Conservation (phyloP, 2,113 vertebrate species). For the Paedocypris sp. region DNA sequence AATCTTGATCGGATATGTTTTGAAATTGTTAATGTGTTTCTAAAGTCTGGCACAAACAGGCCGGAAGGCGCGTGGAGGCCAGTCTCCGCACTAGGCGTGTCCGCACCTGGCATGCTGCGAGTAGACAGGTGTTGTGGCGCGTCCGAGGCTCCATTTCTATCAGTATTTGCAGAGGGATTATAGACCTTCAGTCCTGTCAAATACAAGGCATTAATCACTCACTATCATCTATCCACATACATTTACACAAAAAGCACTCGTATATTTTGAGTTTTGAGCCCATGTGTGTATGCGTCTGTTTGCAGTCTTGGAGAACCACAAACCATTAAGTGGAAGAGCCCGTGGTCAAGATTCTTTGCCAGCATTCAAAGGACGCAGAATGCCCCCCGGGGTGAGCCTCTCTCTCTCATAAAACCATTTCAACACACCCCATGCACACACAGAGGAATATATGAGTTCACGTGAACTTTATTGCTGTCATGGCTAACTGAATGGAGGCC, state of each 20-base stretch:
- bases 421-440: slow-evolving; percentile 9
- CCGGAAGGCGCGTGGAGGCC: slow-evolving; percentile 7
- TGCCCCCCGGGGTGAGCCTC: slow-evolving; percentile 69
- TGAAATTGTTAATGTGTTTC: slow-evolving; percentile 27
- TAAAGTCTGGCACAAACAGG: slow-evolving; percentile 31
- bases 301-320: slow-evolving; percentile 69
- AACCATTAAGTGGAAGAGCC: slow-evolving; percentile 71
- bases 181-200: slow-evolving; percentile 48
- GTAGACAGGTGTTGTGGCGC: slow-evolving; percentile 56
- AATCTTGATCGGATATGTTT: slow-evolving; percentile 18
- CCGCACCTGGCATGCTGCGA: slow-evolving; percentile 57
- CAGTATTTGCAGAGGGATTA: slow-evolving; percentile 64
- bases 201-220: slow-evolving; percentile 48
- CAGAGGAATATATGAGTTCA: slow-evolving; percentile 16
- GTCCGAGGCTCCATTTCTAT: slow-evolving; percentile 49
- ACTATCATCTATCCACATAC: slow-evolving; percentile 10
- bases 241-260: not conserved
- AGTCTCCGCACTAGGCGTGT: slow-evolving; percentile 21
- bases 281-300: slow-evolving; percentile 64
- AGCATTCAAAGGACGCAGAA: slow-evolving; percentile 64
- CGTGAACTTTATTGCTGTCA: slow-evolving; percentile 52
- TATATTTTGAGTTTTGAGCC: not conserved
- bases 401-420: not conserved
- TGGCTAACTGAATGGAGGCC: slow-evolving; percentile 44
- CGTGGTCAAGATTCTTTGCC: slow-evolving; percentile 69